Base-by-base conservation (phyloP, 2,888 invertebrate species). In the Metopia argyrocephala region DNA sequence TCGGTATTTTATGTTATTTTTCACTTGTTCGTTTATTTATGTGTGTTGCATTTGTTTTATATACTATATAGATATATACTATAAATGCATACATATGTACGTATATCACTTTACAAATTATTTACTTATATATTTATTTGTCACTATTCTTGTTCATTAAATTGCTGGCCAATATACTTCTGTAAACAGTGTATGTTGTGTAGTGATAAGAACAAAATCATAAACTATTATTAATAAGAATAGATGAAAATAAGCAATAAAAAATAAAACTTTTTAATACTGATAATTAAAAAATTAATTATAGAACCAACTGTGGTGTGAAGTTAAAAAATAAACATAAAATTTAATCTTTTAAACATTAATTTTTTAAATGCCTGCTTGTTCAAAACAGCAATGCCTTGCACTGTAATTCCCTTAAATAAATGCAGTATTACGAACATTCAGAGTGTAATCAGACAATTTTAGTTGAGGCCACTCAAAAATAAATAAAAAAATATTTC, bases 391-490 rank as follows among this genome's bases (percentile, higher is more conserved):
- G 20, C 31, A 57, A 6, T 31, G 38, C 38, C 38, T 38, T 38
- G 9, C 38, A 15, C 12, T 38, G 15, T 9, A 38, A 38, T 12
- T 12, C 38, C 38, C 15, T 38, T 15, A 38, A n/a, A n/a, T 15
- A 38, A 15, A 12, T 15, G 38, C 38, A 38, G 3, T 0, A 38
- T 12, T 31, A 12, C 31, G 12, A 12, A 48, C 20, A 28, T 20
- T 18, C 57, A 28, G 38, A 50, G 48, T 18, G 18, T 48, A 50
- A 38, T 50, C 27, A 57, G 20, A 20, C 27, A 20, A 25, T 25
- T 65, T 64, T 56, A 46, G 65, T 64, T 59, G 20, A 66, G 57
- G 57, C 65, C 65, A 74, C 23, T 65, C 65, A 38, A 66, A 65
- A 50, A 38, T 57, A 65, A 31, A 2, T 15, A n/a, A n/a, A n/a